phyloP scores from a whole-genome alignment of 2,797 vertebrate genomes.

The Anableps anableps region DNA sequence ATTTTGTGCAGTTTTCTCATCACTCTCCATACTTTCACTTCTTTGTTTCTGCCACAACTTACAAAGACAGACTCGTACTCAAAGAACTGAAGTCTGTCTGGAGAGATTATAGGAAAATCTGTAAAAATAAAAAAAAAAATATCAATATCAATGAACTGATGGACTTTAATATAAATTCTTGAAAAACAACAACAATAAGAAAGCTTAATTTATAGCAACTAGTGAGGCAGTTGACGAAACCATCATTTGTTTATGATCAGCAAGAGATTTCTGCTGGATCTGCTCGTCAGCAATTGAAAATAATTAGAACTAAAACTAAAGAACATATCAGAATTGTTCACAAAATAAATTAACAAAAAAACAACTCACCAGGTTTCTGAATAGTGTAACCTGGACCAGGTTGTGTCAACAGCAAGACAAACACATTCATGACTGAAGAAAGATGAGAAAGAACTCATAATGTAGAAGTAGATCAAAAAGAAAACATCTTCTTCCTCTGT shows the following conservation, averaged over 20 bases:
- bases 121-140: background rate
- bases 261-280: background rate
- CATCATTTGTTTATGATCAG: background rate
- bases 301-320: background rate
- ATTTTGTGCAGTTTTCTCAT: background rate
- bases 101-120: background rate
- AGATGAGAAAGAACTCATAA: background rate
- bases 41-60: background rate
- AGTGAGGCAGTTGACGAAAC: too few species aligned
- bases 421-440: background rate
- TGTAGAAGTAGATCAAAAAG: background rate
- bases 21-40: background rate
- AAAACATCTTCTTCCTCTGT: background rate
- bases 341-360: background rate
- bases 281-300: background rate
- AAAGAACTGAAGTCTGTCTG: slow-evolving; percentile 11
- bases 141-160: background rate
- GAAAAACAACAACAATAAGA: too few species aligned
- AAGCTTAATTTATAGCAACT: too few species aligned
- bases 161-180: background rate
- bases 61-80: background rate
- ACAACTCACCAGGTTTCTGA: background rate
- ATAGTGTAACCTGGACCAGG: background rate
- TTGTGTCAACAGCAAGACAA: background rate
- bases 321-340: background rate